A percentile compares a stretch with the other conserved stretches of the same genome.
phyloP scores from a whole-genome alignment of 2,113 vertebrate species.

The Halcyon senegalensis region DNA sequence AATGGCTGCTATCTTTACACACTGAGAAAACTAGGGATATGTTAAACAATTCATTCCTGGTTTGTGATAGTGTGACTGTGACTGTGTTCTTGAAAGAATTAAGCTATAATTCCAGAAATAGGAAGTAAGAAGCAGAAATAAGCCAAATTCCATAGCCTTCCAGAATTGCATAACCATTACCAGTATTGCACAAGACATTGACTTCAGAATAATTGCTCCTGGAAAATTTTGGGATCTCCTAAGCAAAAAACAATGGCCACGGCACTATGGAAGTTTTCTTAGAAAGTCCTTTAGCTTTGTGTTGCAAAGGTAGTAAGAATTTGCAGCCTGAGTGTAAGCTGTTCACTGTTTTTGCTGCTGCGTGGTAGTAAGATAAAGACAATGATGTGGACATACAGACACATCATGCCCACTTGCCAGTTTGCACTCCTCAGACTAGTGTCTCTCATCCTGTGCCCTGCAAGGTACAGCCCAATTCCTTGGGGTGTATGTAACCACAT shows the following conservation, averaged over 20 bases:
- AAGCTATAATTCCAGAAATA: neutral
- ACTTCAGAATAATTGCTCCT: neutral
- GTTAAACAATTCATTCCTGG: neutral
- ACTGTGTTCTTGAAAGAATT: neutral
- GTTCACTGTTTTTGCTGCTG: neutral
- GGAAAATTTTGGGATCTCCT: neutral
- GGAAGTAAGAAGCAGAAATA: neutral
- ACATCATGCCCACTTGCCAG: neutral
- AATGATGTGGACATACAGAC: neutral
- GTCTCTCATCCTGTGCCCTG: neutral
- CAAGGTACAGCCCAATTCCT: neutral
- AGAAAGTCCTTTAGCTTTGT: neutral
- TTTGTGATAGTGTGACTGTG: neutral
- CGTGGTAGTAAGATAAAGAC: neutral
- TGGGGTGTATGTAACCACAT: neutral
- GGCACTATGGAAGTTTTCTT: fast-evolving
- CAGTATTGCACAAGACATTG: neutral
- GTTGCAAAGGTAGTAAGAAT: neutral
- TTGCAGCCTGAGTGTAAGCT: neutral
- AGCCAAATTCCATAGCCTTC: neutral
- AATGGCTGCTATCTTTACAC: neutral
- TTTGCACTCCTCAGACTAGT: neutral
- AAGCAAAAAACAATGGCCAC: neutral
- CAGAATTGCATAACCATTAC: neutral
- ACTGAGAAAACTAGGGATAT: neutral